Percentiles rank a stretch among this genome's conserved stretches.
Conservation (phyloP, 2,888 invertebrate genomes). For the Aromia moschata region DNA sequence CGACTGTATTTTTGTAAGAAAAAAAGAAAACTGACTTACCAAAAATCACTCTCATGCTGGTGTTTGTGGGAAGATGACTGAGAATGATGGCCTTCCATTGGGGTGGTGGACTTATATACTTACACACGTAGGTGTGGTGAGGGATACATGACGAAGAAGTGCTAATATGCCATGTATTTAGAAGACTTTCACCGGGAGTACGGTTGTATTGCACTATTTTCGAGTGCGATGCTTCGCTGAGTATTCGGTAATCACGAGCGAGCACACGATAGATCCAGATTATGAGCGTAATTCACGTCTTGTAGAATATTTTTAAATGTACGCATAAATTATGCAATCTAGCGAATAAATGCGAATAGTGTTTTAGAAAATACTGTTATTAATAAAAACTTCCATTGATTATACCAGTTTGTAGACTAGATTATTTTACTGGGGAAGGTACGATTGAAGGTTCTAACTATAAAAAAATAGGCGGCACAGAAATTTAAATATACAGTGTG, state of each 20-base stretch:
- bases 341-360: no score
- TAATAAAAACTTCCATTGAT: no score
- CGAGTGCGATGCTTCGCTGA: conserved; percentile 13
- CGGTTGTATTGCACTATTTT: conserved; percentile 14
- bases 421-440: no score
- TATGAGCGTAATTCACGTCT: no score
- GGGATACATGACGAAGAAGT: not conserved
- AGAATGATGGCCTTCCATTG: conserved; percentile 4
- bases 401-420: no score
- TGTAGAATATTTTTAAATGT: no score
- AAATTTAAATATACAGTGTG: no score
- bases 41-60: conserved; percentile 6
- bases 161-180: conserved; percentile 1
- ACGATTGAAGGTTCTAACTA: no score
- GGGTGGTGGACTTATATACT: not conserved
- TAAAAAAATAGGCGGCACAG: no score
- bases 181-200: conserved; percentile 13
- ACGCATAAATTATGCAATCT: no score
- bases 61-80: not conserved
- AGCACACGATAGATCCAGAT: not conserved
- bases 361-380: no score
- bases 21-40: not conserved
- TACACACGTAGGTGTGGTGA: not conserved
- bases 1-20: no score
- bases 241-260: not conserved